Evolutionary conservation across 2,797 vertebrate genomes (phyloP).

Genomic region (Taeniopygia guttata): DNA sequence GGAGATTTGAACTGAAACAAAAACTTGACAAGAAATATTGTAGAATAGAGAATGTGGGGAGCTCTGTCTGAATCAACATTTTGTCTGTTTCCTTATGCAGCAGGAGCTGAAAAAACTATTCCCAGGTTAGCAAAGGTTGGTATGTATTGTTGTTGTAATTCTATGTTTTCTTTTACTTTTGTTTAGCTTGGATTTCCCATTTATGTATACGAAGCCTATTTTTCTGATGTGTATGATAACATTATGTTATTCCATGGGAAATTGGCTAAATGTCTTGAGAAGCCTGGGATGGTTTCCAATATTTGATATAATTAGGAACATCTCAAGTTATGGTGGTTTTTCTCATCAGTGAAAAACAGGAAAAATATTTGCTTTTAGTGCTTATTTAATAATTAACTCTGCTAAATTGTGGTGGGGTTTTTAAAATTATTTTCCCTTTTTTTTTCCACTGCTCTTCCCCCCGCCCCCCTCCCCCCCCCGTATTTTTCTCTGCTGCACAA

Average conservation of each 20-base stretch:
- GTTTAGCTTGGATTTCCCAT: not conserved
- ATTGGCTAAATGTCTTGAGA: constrained; percentile 23
- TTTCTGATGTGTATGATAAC: not conserved
- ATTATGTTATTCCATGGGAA: constrained; percentile 10
- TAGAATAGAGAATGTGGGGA: not conserved
- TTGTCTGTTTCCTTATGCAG: not conserved
- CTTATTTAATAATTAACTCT: not conserved
- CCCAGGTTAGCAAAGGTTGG: not conserved
- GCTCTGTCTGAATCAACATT: not conserved
- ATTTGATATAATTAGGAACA: constrained; percentile 23
- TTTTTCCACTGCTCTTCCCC: not conserved
- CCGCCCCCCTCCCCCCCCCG: not conserved
- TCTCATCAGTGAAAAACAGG: not conserved
- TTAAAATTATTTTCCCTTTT: not conserved
- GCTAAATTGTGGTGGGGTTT: not conserved
- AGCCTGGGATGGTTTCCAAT: constrained; percentile 33
- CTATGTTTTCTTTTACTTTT: not conserved
- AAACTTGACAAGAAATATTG: not conserved
- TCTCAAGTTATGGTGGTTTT: not conserved
- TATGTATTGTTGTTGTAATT: not conserved
- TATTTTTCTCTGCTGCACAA: not conserved
- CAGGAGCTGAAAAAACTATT: not conserved
- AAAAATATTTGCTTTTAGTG: constrained; percentile 39
- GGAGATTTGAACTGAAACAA: not conserved
- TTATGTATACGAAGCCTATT: not conserved